Percentiles rank a stretch among this genome's conserved stretches.
Evolutionary conservation across 2,888 invertebrate species (phyloP).

Genomic region (Macropis europaea): DNA sequence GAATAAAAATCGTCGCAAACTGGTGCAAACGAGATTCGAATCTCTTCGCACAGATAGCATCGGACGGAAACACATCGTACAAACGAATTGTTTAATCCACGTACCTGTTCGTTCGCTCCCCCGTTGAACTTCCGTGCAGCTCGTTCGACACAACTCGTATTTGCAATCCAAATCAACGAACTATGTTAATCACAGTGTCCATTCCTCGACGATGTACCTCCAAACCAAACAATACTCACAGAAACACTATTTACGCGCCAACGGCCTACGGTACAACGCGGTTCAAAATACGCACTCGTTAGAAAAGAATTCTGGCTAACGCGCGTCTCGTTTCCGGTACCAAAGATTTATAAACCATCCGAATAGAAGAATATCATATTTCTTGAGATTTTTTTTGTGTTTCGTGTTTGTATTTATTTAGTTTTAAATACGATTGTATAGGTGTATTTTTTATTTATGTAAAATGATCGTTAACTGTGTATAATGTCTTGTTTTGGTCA

Average conservation of each 20-base stretch:
- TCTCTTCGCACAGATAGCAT: constrained; percentile 32
- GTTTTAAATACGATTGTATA: too few species aligned
- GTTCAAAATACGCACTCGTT: too few species aligned
- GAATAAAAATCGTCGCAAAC: background rate
- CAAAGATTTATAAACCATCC: too few species aligned
- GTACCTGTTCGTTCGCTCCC: constrained; percentile 17
- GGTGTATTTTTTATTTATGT: too few species aligned
- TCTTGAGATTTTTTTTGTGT: too few species aligned
- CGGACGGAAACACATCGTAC: constrained; percentile 36
- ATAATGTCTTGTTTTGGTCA: too few species aligned
- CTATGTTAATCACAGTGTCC: constrained; percentile 46
- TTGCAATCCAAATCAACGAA: constrained; percentile 65
- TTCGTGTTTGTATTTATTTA: too few species aligned
- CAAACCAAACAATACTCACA: background rate
- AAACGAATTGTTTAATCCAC: constrained; percentile 30
- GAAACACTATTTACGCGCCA: background rate
- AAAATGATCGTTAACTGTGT: too few species aligned
- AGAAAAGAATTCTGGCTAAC: too few species aligned
- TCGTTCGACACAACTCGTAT: constrained; percentile 34
- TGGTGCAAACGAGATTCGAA: constrained; percentile 17
- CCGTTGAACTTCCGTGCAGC: constrained; percentile 30
- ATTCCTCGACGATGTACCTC: background rate
- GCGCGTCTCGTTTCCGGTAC: too few species aligned
- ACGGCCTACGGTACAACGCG: background rate
- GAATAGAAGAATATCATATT: too few species aligned